These are phyloP conservation scores for Sebastes ruberrimus DNA, from an alignment of 2,797 vertebrate species.

Conservation along the genomic window DNA sequence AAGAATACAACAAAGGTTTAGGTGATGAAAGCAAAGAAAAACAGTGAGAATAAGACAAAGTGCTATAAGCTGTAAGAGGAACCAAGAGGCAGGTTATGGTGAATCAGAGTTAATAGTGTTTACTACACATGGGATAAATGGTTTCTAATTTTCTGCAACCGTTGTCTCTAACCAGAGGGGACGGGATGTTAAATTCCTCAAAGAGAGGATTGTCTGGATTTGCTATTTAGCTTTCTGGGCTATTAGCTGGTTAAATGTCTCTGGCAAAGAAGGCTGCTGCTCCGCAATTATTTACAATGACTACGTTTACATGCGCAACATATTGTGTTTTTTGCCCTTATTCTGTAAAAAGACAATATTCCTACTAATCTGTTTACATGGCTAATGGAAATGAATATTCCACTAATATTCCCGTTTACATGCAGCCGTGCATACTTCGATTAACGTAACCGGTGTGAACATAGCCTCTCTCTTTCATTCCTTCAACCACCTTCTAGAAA, in stretches of 20 bases:
- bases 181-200: not conserved
- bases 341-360: too few species aligned
- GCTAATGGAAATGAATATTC: too few species aligned
- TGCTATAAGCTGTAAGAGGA: not conserved
- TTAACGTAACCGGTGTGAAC: too few species aligned
- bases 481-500: too few species aligned
- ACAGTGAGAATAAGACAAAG: not conserved
- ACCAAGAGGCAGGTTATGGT: not conserved
- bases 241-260: not conserved
- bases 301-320: too few species aligned
- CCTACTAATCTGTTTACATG: too few species aligned
- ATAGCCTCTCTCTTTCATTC: too few species aligned
- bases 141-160: not conserved
- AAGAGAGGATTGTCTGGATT: not conserved
- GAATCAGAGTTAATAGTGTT: not conserved
- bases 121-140: not conserved
- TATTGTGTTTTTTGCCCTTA: too few species aligned
- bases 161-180: not conserved
- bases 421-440: too few species aligned
- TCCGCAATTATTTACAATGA: not conserved
- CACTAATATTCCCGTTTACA: too few species aligned
- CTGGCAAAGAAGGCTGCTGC: not conserved
- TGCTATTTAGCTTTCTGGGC: not conserved
- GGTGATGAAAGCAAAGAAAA: not conserved
- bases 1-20: not conserved